These are phyloP conservation scores for Dusona sp. DNA, from an alignment of 2,888 invertebrate species.

Conservation along the genomic window DNA sequence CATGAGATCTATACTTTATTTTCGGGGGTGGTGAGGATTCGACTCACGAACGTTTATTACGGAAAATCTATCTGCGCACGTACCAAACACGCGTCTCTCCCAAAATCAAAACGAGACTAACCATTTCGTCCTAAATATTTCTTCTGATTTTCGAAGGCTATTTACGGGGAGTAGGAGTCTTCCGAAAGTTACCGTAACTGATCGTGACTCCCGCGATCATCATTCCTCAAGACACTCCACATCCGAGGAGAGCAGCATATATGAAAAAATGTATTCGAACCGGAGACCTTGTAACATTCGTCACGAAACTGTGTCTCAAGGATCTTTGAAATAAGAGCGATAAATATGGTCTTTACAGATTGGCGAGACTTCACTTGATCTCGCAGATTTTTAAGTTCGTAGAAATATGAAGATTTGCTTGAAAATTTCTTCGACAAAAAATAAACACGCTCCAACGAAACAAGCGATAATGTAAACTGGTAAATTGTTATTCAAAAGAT, in stretches of 20 bases:
- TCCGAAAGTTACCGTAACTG: conserved; percentile 65
- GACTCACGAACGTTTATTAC: conserved; percentile 71
- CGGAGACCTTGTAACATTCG: conserved; percentile 62
- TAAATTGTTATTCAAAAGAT: not conserved
- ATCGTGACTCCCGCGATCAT: conserved; percentile 60
- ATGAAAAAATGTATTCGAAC: conserved; percentile 48
- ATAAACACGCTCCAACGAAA: not conserved
- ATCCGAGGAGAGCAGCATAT: not conserved
- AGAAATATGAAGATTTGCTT: not conserved
- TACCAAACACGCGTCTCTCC: conserved; percentile 75
- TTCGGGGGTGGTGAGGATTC: conserved; percentile 44
- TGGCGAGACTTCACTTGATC: conserved; percentile 6
- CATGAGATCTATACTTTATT: conserved; percentile 39
- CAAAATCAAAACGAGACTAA: conserved; percentile 59
- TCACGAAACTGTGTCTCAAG: conserved; percentile 68
- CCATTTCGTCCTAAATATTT: conserved; percentile 66
- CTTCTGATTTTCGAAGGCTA: conserved; percentile 52
- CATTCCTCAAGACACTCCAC: conserved; percentile 55
- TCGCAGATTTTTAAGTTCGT: conserved; percentile 8
- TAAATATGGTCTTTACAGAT: conserved; percentile 44
- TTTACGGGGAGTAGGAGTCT: not conserved
- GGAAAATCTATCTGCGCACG: conserved; percentile 77
- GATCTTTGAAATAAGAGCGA: conserved; percentile 58
- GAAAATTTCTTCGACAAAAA: not conserved
- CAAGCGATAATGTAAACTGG: not conserved